Base-by-base conservation (phyloP, 2,113 vertebrate species). In the Rhinolophus sinicus region DNA sequence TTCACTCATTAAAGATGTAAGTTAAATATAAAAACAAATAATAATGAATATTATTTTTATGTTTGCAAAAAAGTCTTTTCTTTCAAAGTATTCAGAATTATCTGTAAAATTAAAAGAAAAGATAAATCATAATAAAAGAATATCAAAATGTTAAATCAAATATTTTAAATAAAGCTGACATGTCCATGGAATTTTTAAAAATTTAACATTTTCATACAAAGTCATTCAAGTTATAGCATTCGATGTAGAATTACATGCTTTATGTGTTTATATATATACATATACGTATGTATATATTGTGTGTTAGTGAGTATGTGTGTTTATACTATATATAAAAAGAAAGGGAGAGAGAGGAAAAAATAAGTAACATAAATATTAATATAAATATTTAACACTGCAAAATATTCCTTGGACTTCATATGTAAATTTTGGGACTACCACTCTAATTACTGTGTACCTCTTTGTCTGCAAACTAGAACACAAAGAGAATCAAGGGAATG, bases 131-230 rank as follows among this genome's bases (percentile, higher is more conserved):
- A 73, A 75, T 35, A 64, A 56, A 64, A 62, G 7, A 16, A 64
- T 62, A 64, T 60, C 15, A 78, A 86, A 64, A 82, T 28, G 30
- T 12, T 89, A 35, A 62, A 85, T 82, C 56, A 89, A 80, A 21
- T 82, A 76, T 60, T 84, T 73, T n/a, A 47, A 75, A n/a, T 88
- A 77, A 80, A 84, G 19, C 4, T 88, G 10, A 67, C 26, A 7
- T 47, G 4, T 70, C 52, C 58, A 62, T 47, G 14, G 11, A 47
- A 85, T 85, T 88, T 89, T 83, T 33, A 90, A 44, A 3, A 76
- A 90, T 78, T 82, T 77, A 87, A 8, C 75, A 69, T 77, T 84
- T 92, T 94, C 15, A 87, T 18, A 76, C 65, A 62, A 94, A 65
- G 4, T 22, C 50, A 78, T 73, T 65, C 11, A 38, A 40, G 40